These are phyloP conservation scores for Leucophenga maculata DNA, from an alignment of 2,888 invertebrate species.

Conservation along the genomic window DNA sequence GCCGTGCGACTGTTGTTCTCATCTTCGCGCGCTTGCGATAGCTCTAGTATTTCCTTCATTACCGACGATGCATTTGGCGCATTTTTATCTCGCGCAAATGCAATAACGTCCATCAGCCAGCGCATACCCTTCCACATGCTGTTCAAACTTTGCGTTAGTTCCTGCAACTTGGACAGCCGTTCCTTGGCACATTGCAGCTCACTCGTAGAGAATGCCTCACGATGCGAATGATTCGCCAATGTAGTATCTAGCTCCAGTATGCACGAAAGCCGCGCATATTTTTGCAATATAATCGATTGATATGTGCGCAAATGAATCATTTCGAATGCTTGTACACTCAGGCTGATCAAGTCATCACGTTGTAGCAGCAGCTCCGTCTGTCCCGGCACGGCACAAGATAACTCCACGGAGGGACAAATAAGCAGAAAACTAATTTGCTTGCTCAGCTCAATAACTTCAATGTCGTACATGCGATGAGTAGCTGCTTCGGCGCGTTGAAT, in stretches of 20 bases:
- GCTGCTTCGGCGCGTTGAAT: constrained; percentile 80
- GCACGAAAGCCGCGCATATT: constrained; percentile 93
- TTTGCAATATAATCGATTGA: constrained; percentile 89
- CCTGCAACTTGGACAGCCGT: constrained; percentile 84
- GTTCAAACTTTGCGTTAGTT: constrained; percentile 89
- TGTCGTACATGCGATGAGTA: constrained; percentile 89
- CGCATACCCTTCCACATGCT: constrained; percentile 93
- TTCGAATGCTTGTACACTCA: constrained; percentile 94
- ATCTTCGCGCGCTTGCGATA: constrained; percentile 56
- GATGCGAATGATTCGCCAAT: constrained; percentile 91
- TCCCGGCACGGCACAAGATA: constrained; percentile 92
- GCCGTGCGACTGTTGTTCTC: constrained; percentile 24
- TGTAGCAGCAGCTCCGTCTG: constrained; percentile 88
- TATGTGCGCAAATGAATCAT: constrained; percentile 97
- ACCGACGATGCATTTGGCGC: constrained; percentile 67
- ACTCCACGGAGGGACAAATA: constrained; percentile 92
- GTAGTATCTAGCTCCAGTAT: constrained; percentile 93
- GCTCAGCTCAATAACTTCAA: constrained; percentile 94
- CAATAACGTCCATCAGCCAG: constrained; percentile 97
- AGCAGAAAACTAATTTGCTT: constrained; percentile 92
- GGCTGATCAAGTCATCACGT: constrained; percentile 86
- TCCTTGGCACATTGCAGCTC: constrained; percentile 91
- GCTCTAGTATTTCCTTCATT: constrained; percentile 69
- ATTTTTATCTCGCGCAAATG: constrained; percentile 89
- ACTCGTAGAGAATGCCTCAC: constrained; percentile 94